These are phyloP conservation scores for Silurus asotus DNA, from an alignment of 2,113 vertebrate genomes.

Conservation along the genomic window DNA sequence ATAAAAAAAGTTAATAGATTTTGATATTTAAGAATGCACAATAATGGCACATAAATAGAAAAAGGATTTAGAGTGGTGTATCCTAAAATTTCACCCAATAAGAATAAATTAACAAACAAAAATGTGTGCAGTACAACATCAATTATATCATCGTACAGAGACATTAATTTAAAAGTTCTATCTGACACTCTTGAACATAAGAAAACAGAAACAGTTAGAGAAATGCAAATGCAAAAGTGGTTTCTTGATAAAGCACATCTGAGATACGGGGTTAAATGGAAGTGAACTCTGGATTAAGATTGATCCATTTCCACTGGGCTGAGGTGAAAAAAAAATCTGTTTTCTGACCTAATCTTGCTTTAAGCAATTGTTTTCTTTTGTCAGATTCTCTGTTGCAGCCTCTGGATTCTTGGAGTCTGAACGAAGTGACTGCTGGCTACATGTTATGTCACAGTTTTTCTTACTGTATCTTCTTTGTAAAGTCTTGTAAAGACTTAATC, in stretches of 20 bases:
- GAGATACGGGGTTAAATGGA: constrained; percentile 25
- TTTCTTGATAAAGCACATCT: constrained; percentile 14
- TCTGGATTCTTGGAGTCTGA: neutral
- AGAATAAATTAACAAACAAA: neutral
- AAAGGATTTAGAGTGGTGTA: neutral
- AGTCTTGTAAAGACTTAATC: no score
- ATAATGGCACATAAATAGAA: neutral
- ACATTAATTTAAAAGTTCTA: neutral
- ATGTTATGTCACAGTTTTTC: neutral
- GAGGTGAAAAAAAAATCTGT: constrained; percentile 8
- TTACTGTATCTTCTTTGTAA: no score
- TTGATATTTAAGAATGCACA: neutral
- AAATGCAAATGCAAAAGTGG: neutral
- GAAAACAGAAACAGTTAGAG: neutral
- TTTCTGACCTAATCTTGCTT: neutral
- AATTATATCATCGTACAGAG: no score
- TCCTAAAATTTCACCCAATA: neutral
- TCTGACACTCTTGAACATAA: neutral
- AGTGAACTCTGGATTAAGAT: constrained; percentile 41
- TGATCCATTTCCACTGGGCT: constrained; percentile 35
- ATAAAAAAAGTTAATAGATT: neutral
- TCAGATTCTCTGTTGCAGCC: neutral
- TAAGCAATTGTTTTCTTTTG: constrained; percentile 8
- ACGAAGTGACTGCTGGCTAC: neutral
- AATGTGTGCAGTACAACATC: no score